Conservation (phyloP, 1,140 invertebrate genomes). For the Maconellicoccus hirsutus region DNA sequence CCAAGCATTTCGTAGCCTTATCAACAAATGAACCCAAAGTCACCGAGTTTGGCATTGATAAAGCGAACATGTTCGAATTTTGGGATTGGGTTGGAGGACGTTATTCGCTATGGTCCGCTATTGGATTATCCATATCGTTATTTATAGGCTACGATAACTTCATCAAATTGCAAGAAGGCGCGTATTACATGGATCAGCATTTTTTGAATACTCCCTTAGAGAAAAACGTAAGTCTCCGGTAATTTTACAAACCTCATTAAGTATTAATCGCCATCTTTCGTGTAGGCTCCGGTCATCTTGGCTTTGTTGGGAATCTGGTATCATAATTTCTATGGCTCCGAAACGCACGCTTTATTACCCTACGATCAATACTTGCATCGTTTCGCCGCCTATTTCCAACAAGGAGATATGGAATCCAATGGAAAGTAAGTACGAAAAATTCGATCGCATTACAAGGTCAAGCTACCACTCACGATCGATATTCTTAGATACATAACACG, state of each 20-base stretch:
- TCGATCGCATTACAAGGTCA: conserved; percentile 4
- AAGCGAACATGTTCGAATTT: conserved; percentile 97
- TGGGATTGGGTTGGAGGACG: conserved; percentile 99
- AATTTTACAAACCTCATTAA: background rate
- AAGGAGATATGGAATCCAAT: conserved; percentile 99
- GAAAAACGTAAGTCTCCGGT: conserved; percentile 63
- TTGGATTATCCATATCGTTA: conserved; percentile 90
- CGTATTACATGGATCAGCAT: conserved; percentile 89
- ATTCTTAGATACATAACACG: conserved; percentile 47
- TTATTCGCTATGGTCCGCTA: conserved; percentile 97
- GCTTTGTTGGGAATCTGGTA: conserved; percentile 95
- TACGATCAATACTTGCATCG: conserved; percentile 98
- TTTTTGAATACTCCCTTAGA: conserved; percentile 79
- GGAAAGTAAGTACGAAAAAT: conserved; percentile 68
- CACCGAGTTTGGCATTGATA: conserved; percentile 91
- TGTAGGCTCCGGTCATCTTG: conserved; percentile 81
- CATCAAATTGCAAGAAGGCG: conserved; percentile 79
- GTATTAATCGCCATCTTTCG: background rate
- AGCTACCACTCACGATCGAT: background rate
- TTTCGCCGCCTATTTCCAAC: conserved; percentile 99
- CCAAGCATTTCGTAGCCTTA: conserved; percentile 95
- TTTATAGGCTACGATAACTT: conserved; percentile 95
- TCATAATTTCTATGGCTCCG: conserved; percentile 84
- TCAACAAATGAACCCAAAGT: conserved; percentile 92
- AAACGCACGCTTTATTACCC: conserved; percentile 91